phyloP scores from a whole-genome alignment of 37 sponge, comb jelly and placozoan species.

The Mnemiopsis leidyi region DNA sequence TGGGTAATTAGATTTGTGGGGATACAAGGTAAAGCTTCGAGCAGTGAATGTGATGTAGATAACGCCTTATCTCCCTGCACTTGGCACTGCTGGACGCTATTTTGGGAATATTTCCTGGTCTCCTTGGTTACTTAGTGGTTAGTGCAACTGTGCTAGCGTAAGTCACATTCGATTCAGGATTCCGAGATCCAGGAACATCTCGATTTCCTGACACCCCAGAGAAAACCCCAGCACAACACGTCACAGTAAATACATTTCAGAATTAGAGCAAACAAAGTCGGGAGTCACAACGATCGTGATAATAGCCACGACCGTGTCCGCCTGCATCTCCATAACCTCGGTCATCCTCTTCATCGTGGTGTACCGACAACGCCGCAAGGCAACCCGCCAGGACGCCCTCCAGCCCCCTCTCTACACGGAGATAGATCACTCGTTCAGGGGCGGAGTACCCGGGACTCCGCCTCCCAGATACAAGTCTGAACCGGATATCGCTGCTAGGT shows the following conservation, averaged over 20 bases:
- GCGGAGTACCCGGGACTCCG: background rate
- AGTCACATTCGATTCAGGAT: background rate
- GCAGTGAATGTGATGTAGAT: background rate
- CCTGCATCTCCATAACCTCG: background rate
- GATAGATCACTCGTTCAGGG: background rate
- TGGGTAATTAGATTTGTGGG: background rate
- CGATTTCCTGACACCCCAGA: background rate
- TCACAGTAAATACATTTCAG: background rate
- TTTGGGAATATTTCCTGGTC: background rate
- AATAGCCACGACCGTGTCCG: background rate
- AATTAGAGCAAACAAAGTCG: background rate
- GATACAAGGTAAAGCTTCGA: background rate
- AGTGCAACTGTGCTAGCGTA: too few relatives aligned
- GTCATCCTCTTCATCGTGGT: background rate
- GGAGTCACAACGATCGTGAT: slow-evolving; percentile 11
- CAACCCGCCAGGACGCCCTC: background rate
- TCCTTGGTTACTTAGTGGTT: too few relatives aligned
- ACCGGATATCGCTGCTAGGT: slow-evolving; percentile 17
- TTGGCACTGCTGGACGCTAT: background rate
- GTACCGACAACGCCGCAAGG: slow-evolving; percentile 13
- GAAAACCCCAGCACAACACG: too few relatives aligned
- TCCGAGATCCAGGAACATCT: background rate
- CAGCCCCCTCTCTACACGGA: slow-evolving; percentile 40
- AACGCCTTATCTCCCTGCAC: background rate
- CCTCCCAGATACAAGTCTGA: slow-evolving; percentile 55